Conservation (phyloP, 2,888 invertebrate genomes). For the Polyommatus iphigenia region DNA sequence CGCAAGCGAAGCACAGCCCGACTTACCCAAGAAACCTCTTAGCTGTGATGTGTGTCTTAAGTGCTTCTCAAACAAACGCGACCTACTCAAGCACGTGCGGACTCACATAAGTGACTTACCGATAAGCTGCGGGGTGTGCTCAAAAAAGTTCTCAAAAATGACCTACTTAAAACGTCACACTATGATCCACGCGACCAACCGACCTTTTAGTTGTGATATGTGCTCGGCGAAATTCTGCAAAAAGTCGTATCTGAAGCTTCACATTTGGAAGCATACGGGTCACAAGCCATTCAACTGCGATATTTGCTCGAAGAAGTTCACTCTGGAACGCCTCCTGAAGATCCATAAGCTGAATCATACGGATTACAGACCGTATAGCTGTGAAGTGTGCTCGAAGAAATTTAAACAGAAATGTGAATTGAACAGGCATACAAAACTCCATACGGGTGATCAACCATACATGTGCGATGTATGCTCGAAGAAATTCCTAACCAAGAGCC, state of each 20-base stretch:
- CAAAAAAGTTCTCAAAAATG: background rate
- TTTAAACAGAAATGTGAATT: background rate
- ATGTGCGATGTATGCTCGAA: slow-evolving; percentile 19
- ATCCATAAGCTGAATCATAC: background rate
- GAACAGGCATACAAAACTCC: background rate
- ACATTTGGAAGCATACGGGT: background rate
- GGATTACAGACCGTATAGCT: background rate
- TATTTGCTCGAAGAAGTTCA: background rate
- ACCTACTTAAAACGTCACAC: background rate
- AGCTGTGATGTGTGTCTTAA: slow-evolving; percentile 2
- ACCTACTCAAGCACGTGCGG: background rate
- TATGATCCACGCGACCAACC: background rate
- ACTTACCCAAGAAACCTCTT: background rate
- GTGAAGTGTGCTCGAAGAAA: background rate
- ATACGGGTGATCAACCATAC: background rate
- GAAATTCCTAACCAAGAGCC: background rate
- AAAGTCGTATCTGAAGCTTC: background rate
- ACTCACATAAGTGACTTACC: background rate
- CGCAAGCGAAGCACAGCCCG: background rate
- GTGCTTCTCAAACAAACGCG: background rate
- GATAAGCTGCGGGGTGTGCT: background rate
- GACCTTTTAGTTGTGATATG: background rate
- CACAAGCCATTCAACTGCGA: background rate
- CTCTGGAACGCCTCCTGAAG: background rate
- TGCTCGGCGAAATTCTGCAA: background rate